Percentiles rank a stretch among this genome's conserved stretches.
Conservation (phyloP, 2,888 invertebrate species). For the Dichetophora obliterata region DNA sequence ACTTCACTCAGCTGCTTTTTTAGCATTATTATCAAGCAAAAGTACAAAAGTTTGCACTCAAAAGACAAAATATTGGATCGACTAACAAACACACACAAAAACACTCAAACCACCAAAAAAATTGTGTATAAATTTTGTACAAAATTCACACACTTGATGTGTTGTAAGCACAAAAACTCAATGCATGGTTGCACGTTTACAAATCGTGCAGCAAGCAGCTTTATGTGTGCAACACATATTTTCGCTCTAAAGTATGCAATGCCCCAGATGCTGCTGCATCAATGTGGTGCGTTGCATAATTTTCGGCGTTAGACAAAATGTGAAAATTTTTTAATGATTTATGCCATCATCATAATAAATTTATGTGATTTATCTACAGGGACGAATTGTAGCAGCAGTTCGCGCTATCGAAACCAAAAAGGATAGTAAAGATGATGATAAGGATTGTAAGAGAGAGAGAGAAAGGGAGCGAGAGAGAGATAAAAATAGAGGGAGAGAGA, state of each 20-base stretch:
- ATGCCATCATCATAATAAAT: slow-evolving; percentile 69
- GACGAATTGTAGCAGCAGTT: slow-evolving; percentile 16
- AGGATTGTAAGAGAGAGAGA: neutral
- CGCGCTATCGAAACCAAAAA: neutral
- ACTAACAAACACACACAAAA: neutral
- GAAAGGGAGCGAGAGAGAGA: too few species aligned
- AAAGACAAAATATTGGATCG: neutral
- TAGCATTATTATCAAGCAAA: neutral
- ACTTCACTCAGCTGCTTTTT: neutral
- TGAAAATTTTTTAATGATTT: slow-evolving; percentile 57
- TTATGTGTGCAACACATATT: slow-evolving; percentile 53
- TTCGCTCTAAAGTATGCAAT: slow-evolving; percentile 49
- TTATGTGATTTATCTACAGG: slow-evolving; percentile 65
- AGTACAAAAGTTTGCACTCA: neutral
- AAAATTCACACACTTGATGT: slow-evolving; percentile 1
- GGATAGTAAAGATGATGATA: neutral
- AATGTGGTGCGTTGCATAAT: slow-evolving; percentile 15
- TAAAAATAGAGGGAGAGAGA: too few species aligned
- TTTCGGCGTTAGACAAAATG: slow-evolving; percentile 41
- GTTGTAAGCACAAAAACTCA: neutral
- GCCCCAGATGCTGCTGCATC: slow-evolving; percentile 38
- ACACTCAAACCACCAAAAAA: neutral
- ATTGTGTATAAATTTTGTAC: neutral
- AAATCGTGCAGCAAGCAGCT: neutral
- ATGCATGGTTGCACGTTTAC: neutral